Conservation (phyloP, 2,888 invertebrate genomes). For the Lymantria dispar region DNA sequence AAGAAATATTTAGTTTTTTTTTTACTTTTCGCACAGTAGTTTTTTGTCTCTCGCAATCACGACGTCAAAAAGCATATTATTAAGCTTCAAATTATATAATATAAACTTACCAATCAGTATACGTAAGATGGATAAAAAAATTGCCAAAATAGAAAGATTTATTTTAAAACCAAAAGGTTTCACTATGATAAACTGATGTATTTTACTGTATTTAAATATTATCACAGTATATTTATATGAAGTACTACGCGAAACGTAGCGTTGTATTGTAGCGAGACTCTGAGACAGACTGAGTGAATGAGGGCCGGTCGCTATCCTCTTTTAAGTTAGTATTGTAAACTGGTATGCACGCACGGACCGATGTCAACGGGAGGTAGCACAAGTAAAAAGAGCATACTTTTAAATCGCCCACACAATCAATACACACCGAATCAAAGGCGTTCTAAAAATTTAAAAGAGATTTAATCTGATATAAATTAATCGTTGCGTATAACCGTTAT, state of each 20-base stretch:
- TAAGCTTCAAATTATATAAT: conserved; percentile 19
- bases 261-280: conserved; percentile 50
- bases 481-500: conserved; percentile 37
- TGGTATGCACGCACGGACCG: conserved; percentile 59
- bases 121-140: conserved; percentile 3
- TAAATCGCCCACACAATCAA: conserved; percentile 46
- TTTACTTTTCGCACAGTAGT: background rate
- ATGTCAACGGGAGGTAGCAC: conserved; percentile 47
- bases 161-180: conserved; percentile 9
- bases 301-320: conserved; percentile 70
- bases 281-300: conserved; percentile 66
- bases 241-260: conserved; percentile 34
- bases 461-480: conserved; percentile 43
- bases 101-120: conserved; percentile 25
- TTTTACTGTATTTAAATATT: conserved; percentile 13
- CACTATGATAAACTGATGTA: conserved; percentile 15
- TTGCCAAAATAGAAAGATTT: background rate
- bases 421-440: conserved; percentile 26
- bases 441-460: conserved; percentile 40
- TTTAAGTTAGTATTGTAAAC: conserved; percentile 69
- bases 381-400: conserved; percentile 45
- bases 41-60: background rate
- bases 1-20: background rate
- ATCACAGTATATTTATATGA: conserved; percentile 22
- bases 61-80: background rate